These are phyloP conservation scores for Cheilosia vulpina DNA, from an alignment of 2,888 invertebrate genomes.

Conservation along the genomic window DNA sequence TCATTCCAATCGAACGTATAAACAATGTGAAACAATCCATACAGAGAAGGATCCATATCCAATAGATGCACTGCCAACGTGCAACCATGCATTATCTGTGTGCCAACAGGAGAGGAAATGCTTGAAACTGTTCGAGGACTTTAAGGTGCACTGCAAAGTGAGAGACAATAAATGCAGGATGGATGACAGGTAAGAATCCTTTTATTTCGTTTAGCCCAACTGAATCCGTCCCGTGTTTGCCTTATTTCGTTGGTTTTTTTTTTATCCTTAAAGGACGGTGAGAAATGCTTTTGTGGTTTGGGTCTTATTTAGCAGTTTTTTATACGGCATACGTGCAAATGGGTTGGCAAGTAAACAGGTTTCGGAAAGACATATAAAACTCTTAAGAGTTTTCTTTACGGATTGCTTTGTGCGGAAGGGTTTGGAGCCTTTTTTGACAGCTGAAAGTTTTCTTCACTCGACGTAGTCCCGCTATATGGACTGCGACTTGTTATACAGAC, in stretches of 20 bases:
- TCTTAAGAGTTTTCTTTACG: slow-evolving; percentile 52
- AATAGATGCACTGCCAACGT: slow-evolving; percentile 94
- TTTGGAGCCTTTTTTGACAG: slow-evolving; percentile 4
- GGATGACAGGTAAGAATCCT: slow-evolving; percentile 90
- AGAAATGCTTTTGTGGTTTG: slow-evolving; percentile 57
- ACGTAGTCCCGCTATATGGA: not conserved
- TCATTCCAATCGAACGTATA: slow-evolving; percentile 41
- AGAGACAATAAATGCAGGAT: slow-evolving; percentile 94
- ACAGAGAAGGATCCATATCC: slow-evolving; percentile 94
- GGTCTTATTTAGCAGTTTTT: slow-evolving; percentile 50
- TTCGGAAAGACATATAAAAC: slow-evolving; percentile 47
- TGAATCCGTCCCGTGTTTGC: slow-evolving; percentile 37
- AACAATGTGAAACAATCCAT: slow-evolving; percentile 59
- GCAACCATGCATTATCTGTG: slow-evolving; percentile 93
- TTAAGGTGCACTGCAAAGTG: slow-evolving; percentile 94
- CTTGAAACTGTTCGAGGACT: slow-evolving; percentile 92
- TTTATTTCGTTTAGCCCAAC: slow-evolving; percentile 5
- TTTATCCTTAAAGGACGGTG: slow-evolving; percentile 55
- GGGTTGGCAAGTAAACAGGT: slow-evolving; percentile 53
- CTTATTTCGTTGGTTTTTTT: slow-evolving; percentile 35
- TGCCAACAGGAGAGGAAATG: slow-evolving; percentile 93
- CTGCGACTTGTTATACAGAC: slow-evolving; percentile 23
- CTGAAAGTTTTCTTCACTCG: slow-evolving; percentile 43
- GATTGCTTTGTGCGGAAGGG: not conserved
- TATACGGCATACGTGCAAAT: slow-evolving; percentile 42